phyloP scores from a whole-genome alignment of 64 coral and sea anemone genomes.

The Porites lutea region DNA sequence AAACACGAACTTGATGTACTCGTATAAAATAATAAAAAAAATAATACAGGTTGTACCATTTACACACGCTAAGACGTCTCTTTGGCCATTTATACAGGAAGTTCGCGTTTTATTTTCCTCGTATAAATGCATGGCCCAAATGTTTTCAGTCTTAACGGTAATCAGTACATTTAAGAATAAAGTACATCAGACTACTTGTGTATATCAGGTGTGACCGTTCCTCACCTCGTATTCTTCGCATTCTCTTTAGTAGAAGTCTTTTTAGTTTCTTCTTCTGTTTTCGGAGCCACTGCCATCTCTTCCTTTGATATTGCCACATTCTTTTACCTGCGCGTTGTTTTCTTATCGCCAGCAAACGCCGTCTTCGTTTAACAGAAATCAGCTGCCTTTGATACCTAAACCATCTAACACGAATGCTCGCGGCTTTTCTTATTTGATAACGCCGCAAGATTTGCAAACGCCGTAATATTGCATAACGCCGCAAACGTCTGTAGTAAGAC shows the following conservation, averaged over 20 bases:
- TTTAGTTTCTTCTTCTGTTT: constrained; percentile 18
- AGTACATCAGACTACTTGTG: too few species aligned
- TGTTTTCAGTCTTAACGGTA: too few species aligned
- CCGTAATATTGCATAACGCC: background rate
- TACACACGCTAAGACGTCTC: too few species aligned
- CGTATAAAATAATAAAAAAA: too few species aligned
- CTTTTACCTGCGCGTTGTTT: background rate
- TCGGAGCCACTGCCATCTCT: background rate
- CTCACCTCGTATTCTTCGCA: constrained; percentile 1
- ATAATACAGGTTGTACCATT: too few species aligned
- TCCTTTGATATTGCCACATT: background rate
- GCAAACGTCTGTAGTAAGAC: background rate
- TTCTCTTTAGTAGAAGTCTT: background rate
- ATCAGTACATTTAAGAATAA: too few species aligned
- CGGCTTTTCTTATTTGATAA: background rate
- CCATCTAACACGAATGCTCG: background rate
- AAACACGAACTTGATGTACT: too few species aligned
- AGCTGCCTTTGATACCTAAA: constrained; percentile 12
- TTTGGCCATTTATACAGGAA: too few species aligned
- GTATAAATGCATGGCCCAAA: too few species aligned
- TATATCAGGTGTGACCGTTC: background rate
- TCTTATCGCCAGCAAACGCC: background rate
- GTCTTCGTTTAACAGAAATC: background rate
- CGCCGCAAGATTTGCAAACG: background rate
- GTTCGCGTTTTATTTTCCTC: too few species aligned